A percentile compares a stretch with the other conserved stretches of the same genome.
phyloP scores from a whole-genome alignment of 1,140 invertebrate genomes.

The Wiebesia pumilae region DNA sequence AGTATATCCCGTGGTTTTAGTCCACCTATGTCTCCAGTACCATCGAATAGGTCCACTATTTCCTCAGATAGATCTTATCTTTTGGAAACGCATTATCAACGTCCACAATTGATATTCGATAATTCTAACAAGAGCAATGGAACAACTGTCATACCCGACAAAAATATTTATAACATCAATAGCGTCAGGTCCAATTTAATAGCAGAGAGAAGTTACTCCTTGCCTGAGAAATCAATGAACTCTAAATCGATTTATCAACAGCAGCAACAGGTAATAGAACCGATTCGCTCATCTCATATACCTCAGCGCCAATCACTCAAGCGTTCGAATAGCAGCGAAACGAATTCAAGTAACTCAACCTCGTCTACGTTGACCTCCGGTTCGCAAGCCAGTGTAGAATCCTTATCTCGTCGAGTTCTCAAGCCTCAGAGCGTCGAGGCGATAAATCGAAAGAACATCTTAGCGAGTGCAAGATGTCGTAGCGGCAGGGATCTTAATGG shows the following conservation, averaged over 20 bases:
- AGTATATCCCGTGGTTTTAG: slow-evolving; percentile 83
- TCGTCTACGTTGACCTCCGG: slow-evolving; percentile 80
- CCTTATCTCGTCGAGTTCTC: slow-evolving; percentile 77
- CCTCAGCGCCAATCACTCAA: slow-evolving; percentile 72
- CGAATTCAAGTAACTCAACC: slow-evolving; percentile 61
- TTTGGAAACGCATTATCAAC: slow-evolving; percentile 59
- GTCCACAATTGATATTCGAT: slow-evolving; percentile 60
- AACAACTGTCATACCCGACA: slow-evolving; percentile 30
- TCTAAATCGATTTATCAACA: slow-evolving; percentile 60
- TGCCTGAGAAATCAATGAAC: slow-evolving; percentile 73
- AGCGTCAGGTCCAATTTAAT: slow-evolving; percentile 64
- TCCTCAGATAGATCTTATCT: slow-evolving; percentile 66
- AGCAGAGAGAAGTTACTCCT: slow-evolving; percentile 69
- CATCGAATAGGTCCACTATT: slow-evolving; percentile 67
- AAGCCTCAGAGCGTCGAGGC: slow-evolving; percentile 87
- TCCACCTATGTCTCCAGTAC: slow-evolving; percentile 77
- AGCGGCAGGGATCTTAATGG: slow-evolving; percentile 83
- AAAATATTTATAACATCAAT: slow-evolving; percentile 30
- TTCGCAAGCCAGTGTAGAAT: slow-evolving; percentile 78
- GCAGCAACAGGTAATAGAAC: slow-evolving; percentile 37
- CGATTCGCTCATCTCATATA: slow-evolving; percentile 69
- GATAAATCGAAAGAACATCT: slow-evolving; percentile 89
- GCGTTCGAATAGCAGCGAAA: slow-evolving; percentile 67
- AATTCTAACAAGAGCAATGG: slow-evolving; percentile 50
- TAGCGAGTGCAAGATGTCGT: slow-evolving; percentile 89